These are phyloP conservation scores for Mugil cephalus DNA, from an alignment of 2,113 vertebrate genomes.

Conservation along the genomic window DNA sequence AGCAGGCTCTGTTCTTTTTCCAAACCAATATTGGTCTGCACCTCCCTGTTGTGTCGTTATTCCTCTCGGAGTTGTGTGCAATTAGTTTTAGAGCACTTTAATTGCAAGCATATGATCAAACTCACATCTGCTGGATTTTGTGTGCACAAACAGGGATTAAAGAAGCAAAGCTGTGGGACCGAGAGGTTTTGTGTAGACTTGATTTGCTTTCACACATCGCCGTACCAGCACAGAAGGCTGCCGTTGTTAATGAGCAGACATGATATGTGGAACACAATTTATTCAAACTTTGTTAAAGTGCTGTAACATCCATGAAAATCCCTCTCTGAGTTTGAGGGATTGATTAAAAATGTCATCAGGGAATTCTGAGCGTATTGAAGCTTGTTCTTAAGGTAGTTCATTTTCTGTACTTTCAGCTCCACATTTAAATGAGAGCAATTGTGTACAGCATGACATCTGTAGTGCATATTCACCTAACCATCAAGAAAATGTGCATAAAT, in stretches of 20 bases:
- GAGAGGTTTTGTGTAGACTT: conserved; percentile 9
- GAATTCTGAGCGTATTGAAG: too few relatives aligned
- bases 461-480: not conserved
- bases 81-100: conserved; percentile 32
- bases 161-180: not conserved
- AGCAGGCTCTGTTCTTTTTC: conserved; percentile 11
- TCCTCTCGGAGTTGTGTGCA: conserved; percentile 30
- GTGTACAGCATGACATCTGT: too few relatives aligned
- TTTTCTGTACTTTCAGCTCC: not conserved
- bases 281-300: conserved; percentile 33
- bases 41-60: conserved; percentile 20
- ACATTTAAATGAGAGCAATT: not conserved
- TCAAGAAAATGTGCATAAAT: not conserved
- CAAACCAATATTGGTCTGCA: conserved; percentile 28
- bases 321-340: conserved; percentile 12
- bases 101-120: conserved; percentile 52
- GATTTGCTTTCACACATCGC: conserved; percentile 12
- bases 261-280: conserved; percentile 13
- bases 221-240: conserved; percentile 2
- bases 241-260: conserved; percentile 15
- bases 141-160: conserved; percentile 10
- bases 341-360: too few relatives aligned
- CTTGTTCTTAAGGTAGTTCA: conserved; percentile 1
- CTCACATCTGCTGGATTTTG: conserved; percentile 28
- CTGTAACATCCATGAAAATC: conserved; percentile 28